Conservation (phyloP, 2,888 invertebrate genomes). For the Apocheima hispidaria region DNA sequence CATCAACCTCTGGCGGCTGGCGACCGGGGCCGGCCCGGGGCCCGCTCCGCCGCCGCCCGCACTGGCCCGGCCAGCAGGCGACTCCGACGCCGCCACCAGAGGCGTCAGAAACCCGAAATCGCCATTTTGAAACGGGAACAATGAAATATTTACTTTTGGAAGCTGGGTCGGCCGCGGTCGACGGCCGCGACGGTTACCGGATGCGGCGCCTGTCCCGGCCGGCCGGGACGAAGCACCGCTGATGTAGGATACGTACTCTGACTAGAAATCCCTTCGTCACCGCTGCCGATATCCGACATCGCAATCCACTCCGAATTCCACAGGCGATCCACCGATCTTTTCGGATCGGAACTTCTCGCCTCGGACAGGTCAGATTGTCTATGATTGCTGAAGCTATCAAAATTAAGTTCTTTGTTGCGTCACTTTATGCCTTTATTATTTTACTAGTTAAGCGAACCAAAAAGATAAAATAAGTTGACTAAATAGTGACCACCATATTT, state of each 20-base stretch:
- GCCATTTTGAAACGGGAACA: constrained; percentile 86
- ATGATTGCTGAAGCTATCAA: constrained; percentile 76
- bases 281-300: constrained; percentile 93
- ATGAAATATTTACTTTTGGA: constrained; percentile 84
- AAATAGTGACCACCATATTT: not conserved
- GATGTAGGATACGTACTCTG: constrained; percentile 89
- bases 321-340: constrained; percentile 82
- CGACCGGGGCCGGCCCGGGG: constrained; percentile 70
- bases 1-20: constrained; percentile 80
- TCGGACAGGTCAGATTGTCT: constrained; percentile 74
- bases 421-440: constrained; percentile 13
- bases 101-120: constrained; percentile 70
- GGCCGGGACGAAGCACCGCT: constrained; percentile 57
- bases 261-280: constrained; percentile 92
- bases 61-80: constrained; percentile 52
- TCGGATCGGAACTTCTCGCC: constrained; percentile 68
- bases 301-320: constrained; percentile 86
- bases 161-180: constrained; percentile 65
- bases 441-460: not conserved
- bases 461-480: not conserved
- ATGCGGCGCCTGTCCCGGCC: constrained; percentile 56
- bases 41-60: constrained; percentile 63
- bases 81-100: constrained; percentile 50
- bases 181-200: constrained; percentile 61
- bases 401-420: constrained; percentile 60